Conservation (phyloP, 2,113 vertebrate genomes). For the Myiozetetes cayanensis region DNA sequence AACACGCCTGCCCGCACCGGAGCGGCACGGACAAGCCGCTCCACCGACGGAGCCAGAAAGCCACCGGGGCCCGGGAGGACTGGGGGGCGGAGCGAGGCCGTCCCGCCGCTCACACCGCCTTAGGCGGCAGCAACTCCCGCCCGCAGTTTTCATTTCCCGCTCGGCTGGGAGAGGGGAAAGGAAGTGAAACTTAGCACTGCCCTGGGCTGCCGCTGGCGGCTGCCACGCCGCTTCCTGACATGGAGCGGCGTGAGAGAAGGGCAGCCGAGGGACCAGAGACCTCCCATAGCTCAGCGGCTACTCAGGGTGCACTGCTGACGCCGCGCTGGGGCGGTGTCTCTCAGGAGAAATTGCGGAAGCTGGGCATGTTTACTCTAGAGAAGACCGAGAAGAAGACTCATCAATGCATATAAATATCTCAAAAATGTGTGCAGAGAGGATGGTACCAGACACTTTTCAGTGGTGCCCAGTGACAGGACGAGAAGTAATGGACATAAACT, state of each 20-base stretch:
- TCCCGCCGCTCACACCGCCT: fast-evolving
- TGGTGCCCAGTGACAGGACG: background rate
- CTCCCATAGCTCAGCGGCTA: fast-evolving
- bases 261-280: fast-evolving
- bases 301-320: too few species aligned
- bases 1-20: fast-evolving
- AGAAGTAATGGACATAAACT: background rate
- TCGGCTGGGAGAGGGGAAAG: fast-evolving
- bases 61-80: too few species aligned
- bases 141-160: slow-evolving; percentile 43
- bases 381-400: background rate
- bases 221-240: background rate
- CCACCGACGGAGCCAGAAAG: background rate
- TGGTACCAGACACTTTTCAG: background rate
- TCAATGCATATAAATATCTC: background rate
- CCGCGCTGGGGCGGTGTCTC: background rate
- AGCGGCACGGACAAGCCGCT: background rate
- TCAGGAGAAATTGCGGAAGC: background rate
- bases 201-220: too few species aligned
- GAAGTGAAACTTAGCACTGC: slow-evolving; percentile 43
- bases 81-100: fast-evolving
- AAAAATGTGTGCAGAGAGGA: background rate
- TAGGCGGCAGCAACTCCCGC: background rate
- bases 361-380: background rate
- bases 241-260: fast-evolving